Percentiles rank a stretch among this genome's conserved stretches.
Conservation (phyloP, 2,113 vertebrate genomes). For the Colistium nudipinnis region DNA sequence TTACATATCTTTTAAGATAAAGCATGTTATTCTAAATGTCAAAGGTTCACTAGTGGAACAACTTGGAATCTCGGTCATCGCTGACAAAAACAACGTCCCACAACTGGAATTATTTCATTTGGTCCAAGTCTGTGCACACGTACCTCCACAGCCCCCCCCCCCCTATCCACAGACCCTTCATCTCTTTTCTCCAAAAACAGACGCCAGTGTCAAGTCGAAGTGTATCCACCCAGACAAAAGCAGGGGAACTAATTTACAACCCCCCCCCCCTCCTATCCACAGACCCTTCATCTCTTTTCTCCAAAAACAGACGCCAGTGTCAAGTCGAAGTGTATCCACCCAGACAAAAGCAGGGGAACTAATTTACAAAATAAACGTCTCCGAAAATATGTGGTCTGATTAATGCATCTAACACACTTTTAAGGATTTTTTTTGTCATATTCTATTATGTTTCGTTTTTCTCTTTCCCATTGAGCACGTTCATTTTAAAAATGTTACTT, state of each 20-base stretch:
- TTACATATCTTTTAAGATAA: too few relatives aligned
- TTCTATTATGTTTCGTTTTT: too few relatives aligned
- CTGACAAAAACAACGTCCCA: conserved; percentile 44
- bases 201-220: neutral
- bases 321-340: neutral
- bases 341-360: conserved; percentile 2
- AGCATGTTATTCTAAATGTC: neutral
- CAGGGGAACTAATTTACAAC: accelerated
- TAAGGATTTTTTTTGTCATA: too few relatives aligned
- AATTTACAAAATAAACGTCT: conserved; percentile 34
- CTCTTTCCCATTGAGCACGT: too few relatives aligned
- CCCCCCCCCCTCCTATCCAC: neutral
- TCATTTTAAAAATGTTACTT: too few relatives aligned
- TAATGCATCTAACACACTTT: too few relatives aligned
- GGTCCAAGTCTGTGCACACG: conserved; percentile 53
- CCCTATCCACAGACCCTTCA: neutral
- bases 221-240: conserved; percentile 23
- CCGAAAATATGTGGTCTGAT: neutral
- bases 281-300: neutral
- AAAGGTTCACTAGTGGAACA: neutral
- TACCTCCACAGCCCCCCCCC: conserved; percentile 17
- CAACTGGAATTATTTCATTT: too few relatives aligned
- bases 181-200: conserved; percentile 8
- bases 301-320: conserved; percentile 7
- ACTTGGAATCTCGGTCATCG: conserved; percentile 21